These are phyloP conservation scores for Brienomyrus brachyistius DNA, from an alignment of 2,113 vertebrate species.

Conservation along the genomic window DNA sequence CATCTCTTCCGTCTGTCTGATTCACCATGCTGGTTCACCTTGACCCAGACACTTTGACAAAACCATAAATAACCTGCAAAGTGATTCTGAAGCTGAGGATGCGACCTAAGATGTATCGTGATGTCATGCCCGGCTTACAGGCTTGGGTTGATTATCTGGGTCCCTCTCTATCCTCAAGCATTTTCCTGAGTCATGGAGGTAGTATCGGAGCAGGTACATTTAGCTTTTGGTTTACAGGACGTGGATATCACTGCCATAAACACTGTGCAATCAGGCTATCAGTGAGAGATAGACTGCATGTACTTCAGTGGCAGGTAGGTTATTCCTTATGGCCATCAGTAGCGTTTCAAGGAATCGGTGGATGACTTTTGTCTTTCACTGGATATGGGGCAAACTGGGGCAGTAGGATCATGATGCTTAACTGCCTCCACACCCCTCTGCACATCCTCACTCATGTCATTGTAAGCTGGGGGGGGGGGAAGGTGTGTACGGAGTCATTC, in stretches of 20 bases:
- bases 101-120: not conserved
- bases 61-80: slow-evolving; percentile 70
- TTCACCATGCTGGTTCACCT: slow-evolving; percentile 53
- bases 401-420: not conserved
- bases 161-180: not conserved
- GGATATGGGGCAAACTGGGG: not conserved
- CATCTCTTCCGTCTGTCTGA: not conserved
- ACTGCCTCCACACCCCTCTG: not conserved
- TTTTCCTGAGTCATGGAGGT: not conserved
- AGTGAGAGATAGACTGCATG: not conserved
- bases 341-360: not conserved
- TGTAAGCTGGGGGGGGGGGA: not conserved
- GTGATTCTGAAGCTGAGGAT: slow-evolving; percentile 8
- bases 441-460: not conserved
- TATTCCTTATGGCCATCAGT: not conserved
- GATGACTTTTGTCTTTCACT: not conserved
- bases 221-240: not conserved
- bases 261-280: not conserved
- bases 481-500: not conserved
- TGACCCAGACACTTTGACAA: slow-evolving; percentile 43
- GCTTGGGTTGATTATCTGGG: not conserved
- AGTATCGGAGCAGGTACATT: not conserved
- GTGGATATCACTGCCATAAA: not conserved
- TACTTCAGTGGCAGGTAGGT: not conserved
- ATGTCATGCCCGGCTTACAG: not conserved